Base-by-base conservation (phyloP, 2,888 invertebrate species). In the Ophion costatus region DNA sequence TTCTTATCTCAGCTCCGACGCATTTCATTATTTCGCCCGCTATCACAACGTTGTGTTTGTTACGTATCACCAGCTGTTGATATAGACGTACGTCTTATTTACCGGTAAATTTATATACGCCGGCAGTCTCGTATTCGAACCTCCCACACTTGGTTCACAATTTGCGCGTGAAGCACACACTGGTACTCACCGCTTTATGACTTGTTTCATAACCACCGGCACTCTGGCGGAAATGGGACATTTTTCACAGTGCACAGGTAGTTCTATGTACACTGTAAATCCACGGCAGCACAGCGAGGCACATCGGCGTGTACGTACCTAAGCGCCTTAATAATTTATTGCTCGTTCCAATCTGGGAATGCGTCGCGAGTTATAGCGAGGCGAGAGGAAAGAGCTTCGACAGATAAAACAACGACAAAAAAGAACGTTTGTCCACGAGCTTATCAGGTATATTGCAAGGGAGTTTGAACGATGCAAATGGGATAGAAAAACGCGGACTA, bases 291-390 rank as follows among this genome's bases (percentile, higher is more conserved):
- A 64, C 42, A 45, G 71, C 56, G 22, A 59, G 79, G 59, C 75
- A 42, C 75, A 71, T 82, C 75, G 71, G 66, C 79, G 79, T 42
- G 11, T 51, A 73, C 76, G 61, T 61, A 29, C 29, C 22, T 57
- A 29, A 20, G 38, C 70, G 51, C 51, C 42, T 79, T 77, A 57
- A 83, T 89, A 89, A 88, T 89, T 89, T 89, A 90, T 90, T 79
- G 88, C 86, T 85, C 86, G 87, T 87, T 87, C 84, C 79, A 83
- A 83, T 86, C 86, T 67, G 71, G 24, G 51, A 56, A 79, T 76
- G 51, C 70, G 64, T 59, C 51, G 61, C 69, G 61, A 61, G 61
- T 10, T 59, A 77, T 57, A 14, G 17, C 42, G 17, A n/a, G 29
- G 29, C 42, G 59, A 17, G 57, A 77, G 59, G 7, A 80, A 77